Base-by-base conservation (phyloP, 2,888 invertebrate genomes). In the Zootermopsis nevadensis region DNA sequence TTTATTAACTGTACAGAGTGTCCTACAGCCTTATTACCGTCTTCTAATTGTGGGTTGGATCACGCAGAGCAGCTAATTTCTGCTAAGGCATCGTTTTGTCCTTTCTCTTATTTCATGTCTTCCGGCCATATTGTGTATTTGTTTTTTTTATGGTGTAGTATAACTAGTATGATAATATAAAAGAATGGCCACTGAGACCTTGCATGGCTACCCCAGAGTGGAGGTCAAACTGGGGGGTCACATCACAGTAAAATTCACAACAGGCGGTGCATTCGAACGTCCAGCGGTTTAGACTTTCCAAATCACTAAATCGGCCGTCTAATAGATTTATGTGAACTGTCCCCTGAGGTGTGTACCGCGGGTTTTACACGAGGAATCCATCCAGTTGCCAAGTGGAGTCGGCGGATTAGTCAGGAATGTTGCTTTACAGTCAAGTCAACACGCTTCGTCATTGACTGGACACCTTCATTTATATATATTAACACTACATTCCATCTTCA, bases 271-370 rank as follows among this genome's bases (percentile, higher is more conserved):
- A 60, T 60, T 60, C 60, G 24, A 60, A 60, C 60, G 74, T 74
- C 74, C 74, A n/a, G 35, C 35, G 38, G 38, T 33, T 33, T 33
- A 69, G 33, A 69, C 69, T 69, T 69, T 69, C 69, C 15, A 69
- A 69, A 6, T 69, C 60, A 27, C 27, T 76, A 7, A n/a, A 42
- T 38, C 27, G 77, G 31, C 27, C 48, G 12, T 35, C 60, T 79
- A 79, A 79, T 79, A 79, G 55, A 79, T 79, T 79, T 60, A 79
- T 66, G 35, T 24, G 35, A 79, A 22, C 10, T 48, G 48, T 77
- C 48, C 30, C 77, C 77, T 31, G 42, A 69, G 77, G 77, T 53
- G 12, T 27, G 48, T 30, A 55, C 33, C 31, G 77, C 22, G 31
- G 24, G 31, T 31, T 48, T 77, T 77, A 77, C 77, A 77, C 48